phyloP scores from a whole-genome alignment of 2,797 vertebrate genomes.

The Craterocephalus amniculus region DNA sequence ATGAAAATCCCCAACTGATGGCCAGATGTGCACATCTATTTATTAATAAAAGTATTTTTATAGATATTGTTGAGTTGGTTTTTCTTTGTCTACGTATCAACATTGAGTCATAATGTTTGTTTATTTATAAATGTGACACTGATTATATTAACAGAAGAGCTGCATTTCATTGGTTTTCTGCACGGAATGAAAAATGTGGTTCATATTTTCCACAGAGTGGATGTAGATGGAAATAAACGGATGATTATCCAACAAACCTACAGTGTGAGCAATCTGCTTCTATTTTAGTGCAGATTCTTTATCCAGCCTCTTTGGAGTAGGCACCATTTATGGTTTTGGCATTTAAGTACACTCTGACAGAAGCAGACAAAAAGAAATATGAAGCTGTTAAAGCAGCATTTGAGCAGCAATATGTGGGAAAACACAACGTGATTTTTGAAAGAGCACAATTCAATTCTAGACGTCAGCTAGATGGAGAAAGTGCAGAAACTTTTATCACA shows the following conservation, averaged over 20 bases:
- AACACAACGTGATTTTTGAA: conserved; percentile 32
- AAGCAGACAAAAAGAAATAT: conserved; percentile 15
- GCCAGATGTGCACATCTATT: conserved; percentile 13
- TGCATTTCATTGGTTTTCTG: too few relatives aligned
- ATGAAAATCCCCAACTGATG: conserved; percentile 68
- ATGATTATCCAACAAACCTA: not conserved
- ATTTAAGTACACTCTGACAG: not conserved
- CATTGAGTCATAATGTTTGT: not conserved
- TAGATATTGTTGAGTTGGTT: not conserved
- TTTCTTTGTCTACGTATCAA: not conserved
- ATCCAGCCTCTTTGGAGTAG: not conserved
- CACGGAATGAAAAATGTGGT: too few relatives aligned
- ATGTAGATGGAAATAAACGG: too few relatives aligned
- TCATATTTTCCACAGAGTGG: too few relatives aligned
- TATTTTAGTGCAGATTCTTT: not conserved
- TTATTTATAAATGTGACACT: too few relatives aligned
- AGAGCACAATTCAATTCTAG: conserved; percentile 42
- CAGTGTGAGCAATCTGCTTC: not conserved
- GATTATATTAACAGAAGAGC: too few relatives aligned
- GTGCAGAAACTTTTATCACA: conserved; percentile 25
- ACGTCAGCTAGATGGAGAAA: conserved; percentile 22
- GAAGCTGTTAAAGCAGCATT: conserved; percentile 31
- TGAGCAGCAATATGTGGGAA: not conserved
- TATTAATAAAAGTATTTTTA: conserved; percentile 36
- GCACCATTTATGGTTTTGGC: not conserved